phyloP scores from a whole-genome alignment of 2,797 vertebrate genomes.

The Melanotaenia pygmaea region DNA sequence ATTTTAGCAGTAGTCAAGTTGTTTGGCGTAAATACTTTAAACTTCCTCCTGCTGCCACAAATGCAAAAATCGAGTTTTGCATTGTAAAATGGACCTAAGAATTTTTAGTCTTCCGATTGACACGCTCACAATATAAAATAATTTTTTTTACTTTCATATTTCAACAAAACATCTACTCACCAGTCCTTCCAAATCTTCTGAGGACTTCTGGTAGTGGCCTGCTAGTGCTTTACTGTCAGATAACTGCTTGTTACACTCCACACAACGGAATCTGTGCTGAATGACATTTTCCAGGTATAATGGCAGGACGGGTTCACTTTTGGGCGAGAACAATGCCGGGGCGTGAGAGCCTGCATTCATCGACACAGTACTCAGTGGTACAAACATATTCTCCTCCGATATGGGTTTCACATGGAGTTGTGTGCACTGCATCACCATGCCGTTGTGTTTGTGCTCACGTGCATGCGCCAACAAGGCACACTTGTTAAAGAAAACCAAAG shows the following conservation, averaged over 20 bases:
- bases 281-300: constrained; percentile 89
- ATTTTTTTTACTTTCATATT: neutral
- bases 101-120: neutral
- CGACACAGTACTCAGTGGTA: constrained; percentile 67
- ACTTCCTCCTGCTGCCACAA: neutral
- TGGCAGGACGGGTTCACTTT: constrained; percentile 86
- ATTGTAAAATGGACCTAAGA: neutral
- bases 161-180: constrained; percentile 80
- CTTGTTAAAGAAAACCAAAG: constrained; percentile 94
- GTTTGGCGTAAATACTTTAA: neutral
- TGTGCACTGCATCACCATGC: constrained; percentile 95
- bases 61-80: neutral
- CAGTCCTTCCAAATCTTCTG: constrained; percentile 89
- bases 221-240: constrained; percentile 89
- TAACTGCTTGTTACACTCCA: constrained; percentile 94
- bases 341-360: constrained; percentile 25
- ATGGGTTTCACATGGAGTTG: constrained; percentile 96
- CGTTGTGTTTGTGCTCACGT: constrained; percentile 92
- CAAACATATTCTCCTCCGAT: constrained; percentile 91
- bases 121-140: neutral
- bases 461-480: constrained; percentile 95
- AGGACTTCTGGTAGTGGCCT: constrained; percentile 92
- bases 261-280: constrained; percentile 88
- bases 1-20: neutral
- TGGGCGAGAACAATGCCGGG: constrained; percentile 45